A percentile compares a stretch with the other conserved stretches of the same genome.
Evolutionary conservation across 2,888 invertebrate species (phyloP).

Genomic region (Plagodis dolabraria): DNA sequence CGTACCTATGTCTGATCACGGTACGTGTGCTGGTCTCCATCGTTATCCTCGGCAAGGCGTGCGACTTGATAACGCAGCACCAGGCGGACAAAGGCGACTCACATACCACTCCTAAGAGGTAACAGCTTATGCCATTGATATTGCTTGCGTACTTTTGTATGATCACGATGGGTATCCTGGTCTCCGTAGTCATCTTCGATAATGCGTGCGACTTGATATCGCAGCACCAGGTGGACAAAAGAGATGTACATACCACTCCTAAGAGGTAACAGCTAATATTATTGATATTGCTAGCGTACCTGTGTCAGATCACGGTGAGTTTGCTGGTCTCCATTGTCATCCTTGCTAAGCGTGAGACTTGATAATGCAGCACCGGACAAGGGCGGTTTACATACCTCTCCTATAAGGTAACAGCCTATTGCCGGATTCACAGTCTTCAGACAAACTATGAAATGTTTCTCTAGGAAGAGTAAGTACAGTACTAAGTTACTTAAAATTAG

Average conservation of each 20-base stretch:
- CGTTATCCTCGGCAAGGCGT: slow-evolving; percentile 95
- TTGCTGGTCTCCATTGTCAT: slow-evolving; percentile 95
- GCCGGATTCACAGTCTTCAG: no score
- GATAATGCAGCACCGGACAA: slow-evolving; percentile 89
- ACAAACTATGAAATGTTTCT: no score
- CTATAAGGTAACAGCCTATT: slow-evolving; percentile 66
- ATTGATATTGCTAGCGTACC: slow-evolving; percentile 90
- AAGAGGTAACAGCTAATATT: slow-evolving; percentile 86
- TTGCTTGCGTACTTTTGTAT: no score
- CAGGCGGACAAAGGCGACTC: slow-evolving; percentile 83
- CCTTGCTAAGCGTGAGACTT: slow-evolving; percentile 94
- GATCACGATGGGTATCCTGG: no score
- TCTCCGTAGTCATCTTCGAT: no score
- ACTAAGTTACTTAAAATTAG: no score
- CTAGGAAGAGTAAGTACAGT: no score
- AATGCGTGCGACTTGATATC: no score
- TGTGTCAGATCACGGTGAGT: slow-evolving; percentile 91
- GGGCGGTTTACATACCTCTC: slow-evolving; percentile 76
- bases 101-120: slow-evolving; percentile 76
- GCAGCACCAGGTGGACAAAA: no score
- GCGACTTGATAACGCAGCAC: slow-evolving; percentile 92
- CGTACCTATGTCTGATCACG: slow-evolving; percentile 90
- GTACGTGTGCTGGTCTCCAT: slow-evolving; percentile 94
- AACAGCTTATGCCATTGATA: slow-evolving; percentile 22
- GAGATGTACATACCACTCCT: no score